Conservation (phyloP, 2,797 vertebrate genomes). For the Halcyon badia region DNA sequence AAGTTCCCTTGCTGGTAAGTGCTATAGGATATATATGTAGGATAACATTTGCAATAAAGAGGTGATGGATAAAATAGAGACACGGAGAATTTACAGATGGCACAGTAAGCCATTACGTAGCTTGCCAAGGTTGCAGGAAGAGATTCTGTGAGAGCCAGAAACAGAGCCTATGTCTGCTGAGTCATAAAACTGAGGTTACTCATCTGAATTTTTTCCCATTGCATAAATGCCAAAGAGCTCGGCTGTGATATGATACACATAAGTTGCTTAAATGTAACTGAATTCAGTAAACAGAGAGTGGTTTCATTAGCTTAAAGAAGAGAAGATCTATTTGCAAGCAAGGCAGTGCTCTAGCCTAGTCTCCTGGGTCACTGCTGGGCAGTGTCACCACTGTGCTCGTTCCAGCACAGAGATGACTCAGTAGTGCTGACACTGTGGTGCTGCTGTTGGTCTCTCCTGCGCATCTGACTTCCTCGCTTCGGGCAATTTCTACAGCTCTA, state of each 20-base stretch:
- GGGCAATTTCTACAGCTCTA: neutral
- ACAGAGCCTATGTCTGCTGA: constrained; percentile 24
- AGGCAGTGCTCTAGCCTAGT: neutral
- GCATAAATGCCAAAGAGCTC: neutral
- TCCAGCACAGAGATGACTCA: constrained; percentile 12
- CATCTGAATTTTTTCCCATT: constrained; percentile 18
- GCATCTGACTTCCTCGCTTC: neutral
- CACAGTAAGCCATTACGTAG: neutral
- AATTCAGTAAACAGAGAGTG: neutral
- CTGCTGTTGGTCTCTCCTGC: neutral
- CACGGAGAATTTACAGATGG: neutral
- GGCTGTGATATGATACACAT: neutral
- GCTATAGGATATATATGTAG: neutral
- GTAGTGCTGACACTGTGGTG: neutral
- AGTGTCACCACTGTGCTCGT: neutral
- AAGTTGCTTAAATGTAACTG: neutral
- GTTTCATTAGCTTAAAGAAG: constrained; percentile 15
- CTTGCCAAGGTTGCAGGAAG: neutral
- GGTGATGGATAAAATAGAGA: neutral
- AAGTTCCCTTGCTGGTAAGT: neutral
- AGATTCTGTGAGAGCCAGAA: neutral
- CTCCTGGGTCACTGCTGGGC: neutral
- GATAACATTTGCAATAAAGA: neutral
- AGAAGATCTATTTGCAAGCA: neutral
- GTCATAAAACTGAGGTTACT: constrained; percentile 26